Conservation (phyloP, 2,113 vertebrate genomes). For the Syngnathus typhle region DNA sequence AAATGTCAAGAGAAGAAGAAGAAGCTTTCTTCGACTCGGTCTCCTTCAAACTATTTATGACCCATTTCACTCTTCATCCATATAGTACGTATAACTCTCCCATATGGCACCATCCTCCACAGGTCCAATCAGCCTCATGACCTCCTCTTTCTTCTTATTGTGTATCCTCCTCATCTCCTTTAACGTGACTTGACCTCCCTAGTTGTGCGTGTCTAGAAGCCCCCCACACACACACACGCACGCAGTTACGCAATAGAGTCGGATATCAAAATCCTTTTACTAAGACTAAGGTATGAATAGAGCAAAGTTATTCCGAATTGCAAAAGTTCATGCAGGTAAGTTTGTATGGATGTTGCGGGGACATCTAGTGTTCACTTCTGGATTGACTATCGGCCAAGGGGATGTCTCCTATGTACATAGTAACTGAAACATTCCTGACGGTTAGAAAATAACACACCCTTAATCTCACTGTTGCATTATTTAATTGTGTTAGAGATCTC, state of each 20-base stretch:
- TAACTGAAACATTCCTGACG: too few relatives aligned
- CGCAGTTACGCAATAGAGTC: neutral
- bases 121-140: neutral
- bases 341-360: constrained; percentile 23
- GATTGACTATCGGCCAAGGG: neutral
- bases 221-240: neutral
- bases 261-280: too few relatives aligned
- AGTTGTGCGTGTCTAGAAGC: neutral
- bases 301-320: neutral
- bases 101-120: neutral
- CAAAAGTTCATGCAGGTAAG: neutral
- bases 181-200: neutral
- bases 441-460: too few relatives aligned
- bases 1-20: too few relatives aligned
- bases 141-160: too few relatives aligned
- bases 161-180: neutral
- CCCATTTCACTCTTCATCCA: neutral
- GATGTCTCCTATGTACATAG: neutral
- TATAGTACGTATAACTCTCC: neutral
- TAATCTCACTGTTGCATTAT: too few relatives aligned
- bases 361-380: constrained; percentile 48
- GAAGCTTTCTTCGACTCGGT: neutral
- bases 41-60: neutral
- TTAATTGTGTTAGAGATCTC: neutral
- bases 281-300: neutral